Evolutionary conservation across 2,113 vertebrate genomes (phyloP).

Genomic region (Platysternon megacephalum): DNA sequence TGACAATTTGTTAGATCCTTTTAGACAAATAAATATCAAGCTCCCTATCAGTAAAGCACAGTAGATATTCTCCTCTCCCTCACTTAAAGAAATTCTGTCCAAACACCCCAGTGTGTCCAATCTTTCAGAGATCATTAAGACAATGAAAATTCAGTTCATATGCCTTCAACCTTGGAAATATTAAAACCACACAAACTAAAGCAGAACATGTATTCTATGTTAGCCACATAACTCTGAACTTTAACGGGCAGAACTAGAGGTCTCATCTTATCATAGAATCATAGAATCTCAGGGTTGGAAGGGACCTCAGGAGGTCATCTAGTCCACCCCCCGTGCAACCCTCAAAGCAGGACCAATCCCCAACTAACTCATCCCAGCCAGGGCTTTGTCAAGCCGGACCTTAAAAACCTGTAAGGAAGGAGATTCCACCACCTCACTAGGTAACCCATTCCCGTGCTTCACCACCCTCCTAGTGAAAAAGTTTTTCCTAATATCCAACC

Average conservation of each 20-base stretch:
- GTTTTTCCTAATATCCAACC: too few relatives aligned
- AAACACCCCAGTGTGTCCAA: not conserved
- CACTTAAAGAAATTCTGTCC: not conserved
- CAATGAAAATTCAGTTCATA: not conserved
- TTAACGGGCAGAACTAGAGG: not conserved
- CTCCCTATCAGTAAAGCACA: not conserved
- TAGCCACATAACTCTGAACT: not conserved
- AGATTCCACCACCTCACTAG: too few relatives aligned
- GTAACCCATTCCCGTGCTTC: too few relatives aligned
- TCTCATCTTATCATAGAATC: not conserved
- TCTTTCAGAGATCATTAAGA: not conserved
- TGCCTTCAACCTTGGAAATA: constrained; percentile 24
- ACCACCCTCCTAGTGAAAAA: too few relatives aligned
- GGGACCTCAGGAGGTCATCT: too few relatives aligned
- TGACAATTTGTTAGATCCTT: not conserved
- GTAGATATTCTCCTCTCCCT: not conserved
- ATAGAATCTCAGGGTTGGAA: too few relatives aligned
- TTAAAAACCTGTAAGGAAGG: too few relatives aligned
- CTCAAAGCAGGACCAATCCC: too few relatives aligned
- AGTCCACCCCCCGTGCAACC: too few relatives aligned
- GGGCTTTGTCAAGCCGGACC: too few relatives aligned
- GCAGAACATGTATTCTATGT: not conserved
- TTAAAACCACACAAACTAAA: constrained; percentile 1
- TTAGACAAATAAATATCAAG: not conserved
- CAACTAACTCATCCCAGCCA: too few relatives aligned